A percentile compares a stretch with the other conserved stretches of the same genome.
Evolutionary conservation across 2,888 invertebrate genomes (phyloP).

Genomic region (Drosophila fungiperda): DNA sequence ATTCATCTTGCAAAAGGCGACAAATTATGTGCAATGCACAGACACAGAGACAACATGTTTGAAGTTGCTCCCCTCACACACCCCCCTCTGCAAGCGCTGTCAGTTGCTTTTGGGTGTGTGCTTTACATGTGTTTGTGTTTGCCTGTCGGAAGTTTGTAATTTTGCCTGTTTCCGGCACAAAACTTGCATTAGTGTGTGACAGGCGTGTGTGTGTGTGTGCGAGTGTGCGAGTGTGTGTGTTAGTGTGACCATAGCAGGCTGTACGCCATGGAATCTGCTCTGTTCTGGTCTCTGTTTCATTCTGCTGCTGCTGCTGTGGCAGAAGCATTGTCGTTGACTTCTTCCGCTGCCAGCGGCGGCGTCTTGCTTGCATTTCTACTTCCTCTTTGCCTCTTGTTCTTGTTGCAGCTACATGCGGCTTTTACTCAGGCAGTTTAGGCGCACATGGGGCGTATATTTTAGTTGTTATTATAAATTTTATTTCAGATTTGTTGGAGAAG

Average conservation of each 20-base stretch:
- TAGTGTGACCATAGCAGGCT: constrained; percentile 37
- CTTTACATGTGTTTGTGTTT: constrained; percentile 73
- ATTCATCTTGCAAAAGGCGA: constrained; percentile 80
- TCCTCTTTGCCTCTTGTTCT: constrained; percentile 65
- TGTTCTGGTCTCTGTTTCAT: constrained; percentile 24
- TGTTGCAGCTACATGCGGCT: constrained; percentile 57
- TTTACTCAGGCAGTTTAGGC: constrained; percentile 27
- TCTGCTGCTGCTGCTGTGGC: constrained; percentile 27
- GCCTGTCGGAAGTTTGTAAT: constrained; percentile 85
- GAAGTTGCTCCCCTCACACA: constrained; percentile 27
- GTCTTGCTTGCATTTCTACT: constrained; percentile 79
- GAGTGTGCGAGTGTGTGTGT: constrained; percentile 9
- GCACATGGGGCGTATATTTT: constrained; percentile 3
- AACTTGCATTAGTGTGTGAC: constrained; percentile 79
- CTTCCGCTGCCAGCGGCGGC: constrained; percentile 82
- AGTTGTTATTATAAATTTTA: neutral
- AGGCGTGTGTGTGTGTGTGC: constrained; percentile 9
- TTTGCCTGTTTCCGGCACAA: constrained; percentile 84
- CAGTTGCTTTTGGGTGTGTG: constrained; percentile 47
- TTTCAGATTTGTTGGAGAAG: neutral
- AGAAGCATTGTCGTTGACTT: constrained; percentile 79
- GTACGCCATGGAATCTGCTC: constrained; percentile 54
- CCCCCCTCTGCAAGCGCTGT: neutral
- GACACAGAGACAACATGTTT: constrained; percentile 64
- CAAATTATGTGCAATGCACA: constrained; percentile 79